Conservation (phyloP, 2,113 vertebrate species). For the Ctenomys sociabilis region DNA sequence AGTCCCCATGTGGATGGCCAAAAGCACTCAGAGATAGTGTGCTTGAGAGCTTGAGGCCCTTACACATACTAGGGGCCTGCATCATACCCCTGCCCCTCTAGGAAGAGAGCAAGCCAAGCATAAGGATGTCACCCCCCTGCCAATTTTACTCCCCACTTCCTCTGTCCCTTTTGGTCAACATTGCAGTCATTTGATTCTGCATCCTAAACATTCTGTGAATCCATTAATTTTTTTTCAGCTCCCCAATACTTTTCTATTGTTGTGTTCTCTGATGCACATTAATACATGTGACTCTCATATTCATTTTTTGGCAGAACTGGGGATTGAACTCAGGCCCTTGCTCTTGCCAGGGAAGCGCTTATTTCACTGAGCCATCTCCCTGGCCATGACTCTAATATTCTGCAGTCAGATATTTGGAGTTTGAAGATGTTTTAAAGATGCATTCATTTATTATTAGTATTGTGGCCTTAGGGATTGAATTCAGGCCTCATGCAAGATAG, state of each 20-base stretch:
- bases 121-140: background rate
- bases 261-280: background rate
- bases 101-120: background rate
- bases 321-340: no score
- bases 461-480: background rate
- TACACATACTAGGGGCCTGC: background rate
- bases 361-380: no score
- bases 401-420: background rate
- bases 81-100: no score
- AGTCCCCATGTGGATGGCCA: background rate
- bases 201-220: background rate
- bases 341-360: no score
- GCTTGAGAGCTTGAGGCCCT: background rate
- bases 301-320: no score
- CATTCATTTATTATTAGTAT: background rate
- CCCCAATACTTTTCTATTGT: rapidly evolving
- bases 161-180: background rate
- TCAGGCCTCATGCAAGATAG: background rate
- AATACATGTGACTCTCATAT: background rate
- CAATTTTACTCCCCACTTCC: background rate
- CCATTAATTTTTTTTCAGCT: background rate
- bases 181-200: background rate
- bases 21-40: background rate
- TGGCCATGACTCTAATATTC: background rate
- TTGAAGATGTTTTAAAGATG: background rate